Evolutionary conservation across 2,113 vertebrate genomes (phyloP), one percentile per base, ranked within the genome.

Genomic region (Psittacara wagleri): DNA sequence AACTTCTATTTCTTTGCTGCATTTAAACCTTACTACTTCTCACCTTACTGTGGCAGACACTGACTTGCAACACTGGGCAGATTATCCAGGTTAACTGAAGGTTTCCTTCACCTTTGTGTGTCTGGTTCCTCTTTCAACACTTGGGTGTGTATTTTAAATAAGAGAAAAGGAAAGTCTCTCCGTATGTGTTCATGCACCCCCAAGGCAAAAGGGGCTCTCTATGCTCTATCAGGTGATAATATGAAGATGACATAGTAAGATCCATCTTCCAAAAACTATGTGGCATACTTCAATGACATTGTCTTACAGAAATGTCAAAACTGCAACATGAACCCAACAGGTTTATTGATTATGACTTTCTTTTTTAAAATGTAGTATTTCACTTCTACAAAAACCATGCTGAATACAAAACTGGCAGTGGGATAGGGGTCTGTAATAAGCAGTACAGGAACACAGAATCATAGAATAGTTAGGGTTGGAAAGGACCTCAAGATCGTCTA

Each of bases 101-200:
- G 27, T 54, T 62, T 94, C 37, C 75, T 68, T 52, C 70, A 57
- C 31, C 20, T 72, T 84, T n/a, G 17, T 81, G 48, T 48, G 23
- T 13, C 48, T 29, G 5, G 17, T 63, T 81, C n/a, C 44, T 52
- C 41, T 51, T 69, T n/a, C 13, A 63, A 18, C 6, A 17, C 22
- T 24, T n/a, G 18, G 52, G 44, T 16, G 27, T 69, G 1, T 20
- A 48, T 59, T 52, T 90, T 44, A 62, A 83, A 9, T 39, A 73
- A 55, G 49, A 86, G 37, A 28, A 78, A 67, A 68, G 6, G 11
- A 23, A 44, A 33, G 13, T 49, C 37, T 88, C 44, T 54, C 37
- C 8, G 3, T n/a, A 29, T 0, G 1, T 48, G 7, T n/a, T 85
- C 51, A 43, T 3, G 17, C 2, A 24, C 7, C 9, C 9, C 7